Evolutionary conservation across 2,797 vertebrate species (phyloP).

Genomic region (Danio kyathit): DNA sequence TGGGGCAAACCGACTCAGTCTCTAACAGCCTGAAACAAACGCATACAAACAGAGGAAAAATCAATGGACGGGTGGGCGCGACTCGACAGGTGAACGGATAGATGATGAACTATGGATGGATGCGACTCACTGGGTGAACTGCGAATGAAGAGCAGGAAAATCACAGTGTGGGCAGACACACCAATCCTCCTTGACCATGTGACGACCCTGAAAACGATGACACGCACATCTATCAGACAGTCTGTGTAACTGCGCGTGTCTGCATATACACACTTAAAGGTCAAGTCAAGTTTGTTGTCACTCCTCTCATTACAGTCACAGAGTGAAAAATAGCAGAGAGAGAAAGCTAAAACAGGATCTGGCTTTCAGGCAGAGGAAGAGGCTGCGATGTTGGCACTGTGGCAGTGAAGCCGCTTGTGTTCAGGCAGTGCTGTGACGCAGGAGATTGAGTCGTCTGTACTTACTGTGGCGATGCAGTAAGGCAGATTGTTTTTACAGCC

Average conservation of each 20-base stretch:
- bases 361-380: neutral
- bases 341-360: neutral
- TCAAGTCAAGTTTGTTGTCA: constrained; percentile 35
- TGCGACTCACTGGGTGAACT: constrained; percentile 85
- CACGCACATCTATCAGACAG: constrained; percentile 6
- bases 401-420: neutral
- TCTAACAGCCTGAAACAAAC: constrained; percentile 83
- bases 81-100: neutral
- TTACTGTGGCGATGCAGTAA: constrained; percentile 92
- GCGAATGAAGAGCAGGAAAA: constrained; percentile 93
- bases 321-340: constrained; percentile 24
- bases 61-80: neutral
- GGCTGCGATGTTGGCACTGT: neutral
- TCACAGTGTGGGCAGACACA: constrained; percentile 91
- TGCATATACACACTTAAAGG: constrained; percentile 19
- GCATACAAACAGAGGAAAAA: constrained; percentile 36
- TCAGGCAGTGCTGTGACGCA: neutral
- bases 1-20: constrained; percentile 88
- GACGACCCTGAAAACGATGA: constrained; percentile 84
- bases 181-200: constrained; percentile 95
- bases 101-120: neutral
- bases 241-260: neutral
- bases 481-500: constrained; percentile 96
- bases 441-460: neutral
- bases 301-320: constrained; percentile 20